A percentile compares a stretch with the other conserved stretches of the same genome.
Conservation (phyloP, 92 coral and sea anemone genomes). For the Meandrina meandrites region DNA sequence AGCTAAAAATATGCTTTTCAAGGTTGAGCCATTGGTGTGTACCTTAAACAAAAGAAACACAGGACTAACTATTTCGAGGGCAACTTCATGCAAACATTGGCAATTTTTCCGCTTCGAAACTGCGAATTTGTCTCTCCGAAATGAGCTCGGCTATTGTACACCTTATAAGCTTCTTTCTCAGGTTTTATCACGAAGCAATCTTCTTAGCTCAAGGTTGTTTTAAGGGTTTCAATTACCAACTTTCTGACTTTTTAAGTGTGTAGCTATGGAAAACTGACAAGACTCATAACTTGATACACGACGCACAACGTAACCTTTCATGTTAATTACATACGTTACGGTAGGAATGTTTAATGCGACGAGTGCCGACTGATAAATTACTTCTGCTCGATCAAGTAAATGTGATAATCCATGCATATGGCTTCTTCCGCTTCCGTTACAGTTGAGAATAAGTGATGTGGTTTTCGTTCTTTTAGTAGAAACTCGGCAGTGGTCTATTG, state of each 20-base stretch:
- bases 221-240: not conserved
- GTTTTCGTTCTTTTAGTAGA: too few relatives aligned
- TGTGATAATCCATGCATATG: not conserved
- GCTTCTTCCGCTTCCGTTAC: not conserved
- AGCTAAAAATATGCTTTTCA: not conserved
- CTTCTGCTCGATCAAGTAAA: slow-evolving; percentile 4
- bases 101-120: not conserved
- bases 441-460: too few relatives aligned
- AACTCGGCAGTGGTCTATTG: too few relatives aligned
- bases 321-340: not conserved
- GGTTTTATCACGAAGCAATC: not conserved
- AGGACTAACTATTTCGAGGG: not conserved
- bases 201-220: not conserved
- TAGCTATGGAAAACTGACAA: not conserved
- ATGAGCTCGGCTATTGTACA: not conserved
- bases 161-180: not conserved
- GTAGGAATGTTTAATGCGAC: not conserved
- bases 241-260: not conserved
- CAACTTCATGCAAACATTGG: not conserved
- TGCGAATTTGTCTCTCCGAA: not conserved
- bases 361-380: slow-evolving; percentile 17
- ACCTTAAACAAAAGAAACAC: not conserved
- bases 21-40: not conserved
- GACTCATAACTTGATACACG: not conserved
- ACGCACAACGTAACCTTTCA: not conserved